phyloP scores from a whole-genome alignment of 2,888 invertebrate genomes.

The Augochlorella aurata region DNA sequence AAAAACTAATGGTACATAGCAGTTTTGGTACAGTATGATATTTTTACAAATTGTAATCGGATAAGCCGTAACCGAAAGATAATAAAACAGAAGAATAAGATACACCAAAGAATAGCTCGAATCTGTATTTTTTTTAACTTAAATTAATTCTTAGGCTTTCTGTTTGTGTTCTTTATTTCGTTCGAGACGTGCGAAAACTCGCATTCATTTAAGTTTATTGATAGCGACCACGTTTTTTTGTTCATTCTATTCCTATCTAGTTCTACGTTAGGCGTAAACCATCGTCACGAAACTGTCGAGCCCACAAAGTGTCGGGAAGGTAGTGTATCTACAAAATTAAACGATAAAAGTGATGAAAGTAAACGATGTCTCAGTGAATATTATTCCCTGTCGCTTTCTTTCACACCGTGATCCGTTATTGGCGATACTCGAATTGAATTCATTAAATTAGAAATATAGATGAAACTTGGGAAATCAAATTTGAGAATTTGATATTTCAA shows the following conservation, averaged over 20 bases:
- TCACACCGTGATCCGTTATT: background rate
- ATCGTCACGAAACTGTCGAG: background rate
- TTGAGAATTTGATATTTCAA: too few species aligned
- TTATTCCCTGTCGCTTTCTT: conserved; percentile 24
- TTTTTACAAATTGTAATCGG: conserved; percentile 80
- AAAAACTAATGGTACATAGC: conserved; percentile 67
- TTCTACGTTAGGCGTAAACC: conserved; percentile 16
- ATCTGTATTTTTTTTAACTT: conserved; percentile 36
- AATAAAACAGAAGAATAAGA: conserved; percentile 69
- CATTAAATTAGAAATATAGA: too few species aligned
- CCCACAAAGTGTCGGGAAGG: conserved; percentile 19
- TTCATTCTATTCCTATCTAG: conserved; percentile 13
- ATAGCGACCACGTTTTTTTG: background rate
- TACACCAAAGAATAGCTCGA: conserved; percentile 59
- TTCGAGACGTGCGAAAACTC: background rate
- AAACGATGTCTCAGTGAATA: conserved; percentile 18
- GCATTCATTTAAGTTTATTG: conserved; percentile 1
- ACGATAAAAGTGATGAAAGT: conserved; percentile 24
- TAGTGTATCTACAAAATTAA: conserved; percentile 33
- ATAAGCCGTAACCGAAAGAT: conserved; percentile 76
- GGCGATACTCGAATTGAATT: background rate
- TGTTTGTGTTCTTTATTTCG: conserved; percentile 9
- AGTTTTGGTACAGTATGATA: conserved; percentile 80
- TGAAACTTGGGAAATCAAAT: background rate
- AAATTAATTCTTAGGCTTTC: conserved; percentile 44